Conservation (phyloP, 2,888 invertebrate genomes). For the Anthophora plumipes region DNA sequence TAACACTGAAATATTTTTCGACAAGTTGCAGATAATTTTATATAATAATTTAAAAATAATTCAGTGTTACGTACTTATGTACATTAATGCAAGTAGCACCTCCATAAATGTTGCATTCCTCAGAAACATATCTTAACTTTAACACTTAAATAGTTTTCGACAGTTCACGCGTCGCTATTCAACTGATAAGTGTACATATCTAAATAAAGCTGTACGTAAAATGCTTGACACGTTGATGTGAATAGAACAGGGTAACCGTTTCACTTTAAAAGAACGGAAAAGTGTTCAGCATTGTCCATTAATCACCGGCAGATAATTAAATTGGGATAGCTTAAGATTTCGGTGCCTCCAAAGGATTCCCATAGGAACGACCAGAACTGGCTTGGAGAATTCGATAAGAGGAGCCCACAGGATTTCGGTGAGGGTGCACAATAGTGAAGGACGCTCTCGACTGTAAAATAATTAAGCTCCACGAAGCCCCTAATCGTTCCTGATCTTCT, state of each 20-base stretch:
- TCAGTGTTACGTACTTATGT: background rate
- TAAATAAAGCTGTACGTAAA: background rate
- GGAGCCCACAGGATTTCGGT: constrained; percentile 61
- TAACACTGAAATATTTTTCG: too few species aligned
- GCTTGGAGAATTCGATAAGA: constrained; percentile 64
- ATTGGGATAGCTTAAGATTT: constrained; percentile 57
- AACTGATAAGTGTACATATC: background rate
- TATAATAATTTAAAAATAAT: background rate
- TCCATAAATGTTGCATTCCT: too few species aligned
- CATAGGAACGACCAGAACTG: constrained; percentile 46
- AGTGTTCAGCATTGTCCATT: constrained; percentile 30
- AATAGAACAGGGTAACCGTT: background rate
- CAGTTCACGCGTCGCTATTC: background rate
- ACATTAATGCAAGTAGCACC: too few species aligned
- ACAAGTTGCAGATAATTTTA: too few species aligned
- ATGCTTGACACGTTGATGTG: background rate
- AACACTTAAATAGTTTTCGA: background rate
- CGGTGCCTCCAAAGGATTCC: constrained; percentile 45
- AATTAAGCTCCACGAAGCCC: constrained; percentile 63
- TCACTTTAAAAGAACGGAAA: constrained; percentile 1
- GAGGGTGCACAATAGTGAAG: constrained; percentile 62
- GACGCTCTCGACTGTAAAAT: constrained; percentile 62
- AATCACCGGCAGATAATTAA: constrained; percentile 45
- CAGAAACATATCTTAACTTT: background rate
- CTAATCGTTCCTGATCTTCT: constrained; percentile 63